Conservation (phyloP, 2,113 vertebrate species). For the Origma solitaria region DNA sequence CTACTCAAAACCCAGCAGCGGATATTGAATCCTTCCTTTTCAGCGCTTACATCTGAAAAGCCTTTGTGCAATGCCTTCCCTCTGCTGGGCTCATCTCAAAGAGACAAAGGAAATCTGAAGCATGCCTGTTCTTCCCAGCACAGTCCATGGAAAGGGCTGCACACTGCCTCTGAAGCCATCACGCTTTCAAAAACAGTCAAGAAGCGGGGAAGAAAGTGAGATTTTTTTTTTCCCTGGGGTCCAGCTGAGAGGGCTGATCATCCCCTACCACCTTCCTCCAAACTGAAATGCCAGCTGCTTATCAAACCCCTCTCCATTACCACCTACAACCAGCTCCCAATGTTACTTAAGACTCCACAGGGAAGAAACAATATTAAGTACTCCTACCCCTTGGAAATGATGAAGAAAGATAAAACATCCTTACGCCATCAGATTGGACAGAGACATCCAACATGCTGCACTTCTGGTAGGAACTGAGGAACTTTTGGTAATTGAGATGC, state of each 20-base stretch:
- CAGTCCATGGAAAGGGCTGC: not conserved
- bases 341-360: not conserved
- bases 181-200: not conserved
- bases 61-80: not conserved
- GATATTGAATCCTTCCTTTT: slow-evolving; percentile 48
- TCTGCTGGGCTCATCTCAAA: not conserved
- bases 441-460: not conserved
- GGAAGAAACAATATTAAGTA: not conserved
- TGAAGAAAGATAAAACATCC: not conserved
- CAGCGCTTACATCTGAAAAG: not conserved
- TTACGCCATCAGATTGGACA: not conserved
- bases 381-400: not conserved
- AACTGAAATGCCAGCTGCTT: not conserved
- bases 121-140: not conserved
- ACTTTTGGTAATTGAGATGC: not conserved
- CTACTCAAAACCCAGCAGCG: not conserved
- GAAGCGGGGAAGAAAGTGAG: not conserved
- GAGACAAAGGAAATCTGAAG: not conserved
- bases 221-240: not conserved
- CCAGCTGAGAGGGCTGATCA: not conserved
- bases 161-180: not conserved
- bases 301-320: not conserved
- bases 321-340: not conserved
- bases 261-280: not conserved
- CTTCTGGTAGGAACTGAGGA: not conserved